These are phyloP conservation scores for Ramphastos sulfuratus DNA, from an alignment of 2,113 vertebrate species.

Conservation along the genomic window DNA sequence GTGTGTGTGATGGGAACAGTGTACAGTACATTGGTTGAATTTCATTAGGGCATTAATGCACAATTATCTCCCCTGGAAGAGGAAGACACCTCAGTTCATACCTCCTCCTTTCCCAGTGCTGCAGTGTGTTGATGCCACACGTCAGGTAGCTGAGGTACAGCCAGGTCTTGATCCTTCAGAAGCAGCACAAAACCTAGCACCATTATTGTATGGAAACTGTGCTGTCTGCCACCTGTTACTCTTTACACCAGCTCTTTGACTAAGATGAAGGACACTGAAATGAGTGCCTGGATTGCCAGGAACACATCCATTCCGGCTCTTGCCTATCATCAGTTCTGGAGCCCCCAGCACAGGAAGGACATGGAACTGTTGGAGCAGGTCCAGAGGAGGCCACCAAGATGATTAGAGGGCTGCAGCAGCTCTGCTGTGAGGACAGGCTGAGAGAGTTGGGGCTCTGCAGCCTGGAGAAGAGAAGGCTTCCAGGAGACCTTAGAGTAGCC, in stretches of 20 bases:
- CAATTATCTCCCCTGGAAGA: neutral
- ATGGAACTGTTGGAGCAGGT: too few relatives aligned
- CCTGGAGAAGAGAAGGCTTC: too few relatives aligned
- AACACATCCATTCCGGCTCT: neutral
- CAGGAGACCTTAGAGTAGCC: too few relatives aligned
- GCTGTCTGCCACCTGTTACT: neutral
- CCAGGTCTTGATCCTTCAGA: neutral
- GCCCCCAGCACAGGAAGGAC: too few relatives aligned
- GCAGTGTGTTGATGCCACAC: neutral
- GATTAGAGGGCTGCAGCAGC: too few relatives aligned
- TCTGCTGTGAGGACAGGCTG: too few relatives aligned
- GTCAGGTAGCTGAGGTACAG: neutral
- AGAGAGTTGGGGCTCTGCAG: too few relatives aligned
- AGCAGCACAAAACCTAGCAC: neutral
- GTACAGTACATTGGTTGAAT: neutral
- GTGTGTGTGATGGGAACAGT: neutral
- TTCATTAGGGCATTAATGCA: neutral
- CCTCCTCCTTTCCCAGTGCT: neutral
- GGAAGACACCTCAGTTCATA: constrained; percentile 9
- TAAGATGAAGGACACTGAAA: neutral
- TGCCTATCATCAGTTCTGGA: neutral
- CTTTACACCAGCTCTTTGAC: neutral
- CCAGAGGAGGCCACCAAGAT: too few relatives aligned
- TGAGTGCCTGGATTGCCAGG: neutral
- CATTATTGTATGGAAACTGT: neutral